Base-by-base conservation (phyloP, 35 echinoderm and acorn worm species). In the Holothuria glaberrima region DNA sequence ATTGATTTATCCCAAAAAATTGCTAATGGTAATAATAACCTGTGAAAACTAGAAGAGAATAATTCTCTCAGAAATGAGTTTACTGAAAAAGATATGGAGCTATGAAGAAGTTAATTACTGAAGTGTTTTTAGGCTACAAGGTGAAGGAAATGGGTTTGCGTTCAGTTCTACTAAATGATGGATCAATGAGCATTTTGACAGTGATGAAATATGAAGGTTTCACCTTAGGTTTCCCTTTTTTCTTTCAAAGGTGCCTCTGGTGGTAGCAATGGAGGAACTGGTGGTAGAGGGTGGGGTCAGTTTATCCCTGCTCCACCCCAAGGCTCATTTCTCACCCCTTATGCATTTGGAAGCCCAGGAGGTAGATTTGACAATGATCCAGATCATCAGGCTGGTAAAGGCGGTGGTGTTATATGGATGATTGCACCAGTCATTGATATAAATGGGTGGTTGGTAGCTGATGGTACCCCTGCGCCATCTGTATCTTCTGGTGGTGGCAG, bases 231-330 rank as follows among this genome's bases (percentile, higher is more conserved):
- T 17, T 14, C 13, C 50, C 12, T 1, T 48, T 30, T 32, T 65
- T 61, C 20, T 22, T 30, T 52, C 57, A 20, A 50, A 97, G 94
- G 91, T 54, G 89, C 94, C 48, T 97, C 94, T 80, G 94, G 94
- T 35, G 94, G 88, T 25, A 86, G 94, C 57, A 66, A 93, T 65
- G 94, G 94, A 35, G 94, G 94, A 6, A 97, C 80, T n/a, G 94
- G 94, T 58, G 94, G 94, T 46, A 83, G 71, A 57, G 92, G 91
- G 26, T 79, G 73, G n/a, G 89, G 73, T 29, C 82, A 88, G 54
- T 35, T 66, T 28, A 84, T 91, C 34, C 88, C 86, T 30, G 92
- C 60, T 19, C 91, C 83, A 29, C 88, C 94, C 6, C 50, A 82
- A 57, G 94, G 92, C 4, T 82, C 83, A 25, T 18, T 91, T 19